Conservation (phyloP, 2,113 vertebrate species). For the Pica pica region DNA sequence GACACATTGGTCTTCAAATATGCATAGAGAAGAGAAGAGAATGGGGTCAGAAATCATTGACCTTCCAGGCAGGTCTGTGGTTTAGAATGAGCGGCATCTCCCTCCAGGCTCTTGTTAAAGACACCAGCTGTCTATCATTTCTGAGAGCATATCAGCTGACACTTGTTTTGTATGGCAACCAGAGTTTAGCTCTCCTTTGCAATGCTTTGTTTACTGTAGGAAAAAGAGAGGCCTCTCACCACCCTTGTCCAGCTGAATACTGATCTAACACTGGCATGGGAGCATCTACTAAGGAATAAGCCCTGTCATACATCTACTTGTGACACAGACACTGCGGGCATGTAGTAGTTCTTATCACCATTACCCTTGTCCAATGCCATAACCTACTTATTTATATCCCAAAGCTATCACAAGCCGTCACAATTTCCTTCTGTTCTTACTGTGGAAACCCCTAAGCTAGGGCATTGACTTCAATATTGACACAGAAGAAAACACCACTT, state of each 20-base stretch:
- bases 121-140: background rate
- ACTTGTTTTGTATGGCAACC: background rate
- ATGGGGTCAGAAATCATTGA: background rate
- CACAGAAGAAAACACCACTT: background rate
- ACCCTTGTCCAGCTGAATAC: background rate
- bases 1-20: background rate
- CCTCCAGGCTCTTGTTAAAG: background rate
- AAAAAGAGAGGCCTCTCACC: background rate
- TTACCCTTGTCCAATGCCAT: background rate
- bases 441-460: background rate
- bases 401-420: background rate
- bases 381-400: background rate
- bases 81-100: background rate
- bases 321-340: background rate
- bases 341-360: background rate
- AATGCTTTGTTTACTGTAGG: background rate
- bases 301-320: background rate
- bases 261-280: background rate
- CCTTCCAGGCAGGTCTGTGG: background rate
- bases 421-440: background rate
- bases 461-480: background rate
- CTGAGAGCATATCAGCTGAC: background rate
- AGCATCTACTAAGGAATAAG: background rate
- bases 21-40: background rate
- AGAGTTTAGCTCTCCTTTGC: background rate